Evolutionary conservation across 2,888 invertebrate genomes (phyloP), one percentile per base, ranked within the genome.

Genomic region (Amorpha juglandis): DNA sequence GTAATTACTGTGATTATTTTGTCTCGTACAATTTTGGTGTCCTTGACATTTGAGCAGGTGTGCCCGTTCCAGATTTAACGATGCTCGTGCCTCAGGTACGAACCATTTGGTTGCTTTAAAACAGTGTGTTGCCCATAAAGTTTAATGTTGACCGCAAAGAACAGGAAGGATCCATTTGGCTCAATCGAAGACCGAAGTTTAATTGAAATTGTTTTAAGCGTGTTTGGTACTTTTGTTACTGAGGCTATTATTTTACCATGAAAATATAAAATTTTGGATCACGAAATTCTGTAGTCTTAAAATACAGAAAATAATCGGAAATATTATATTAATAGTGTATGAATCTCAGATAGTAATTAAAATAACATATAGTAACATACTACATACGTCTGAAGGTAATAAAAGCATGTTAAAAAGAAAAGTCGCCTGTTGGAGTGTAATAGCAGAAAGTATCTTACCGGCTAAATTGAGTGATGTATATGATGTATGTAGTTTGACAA

Each of bases 41-140:
- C 71, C 71, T 78, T 76, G 78, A 77, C 77, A 72, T 78, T 78
- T 68, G 16, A 16, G 27, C 16, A 53, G 16, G 55, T 71, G 68
- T 68, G 58, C 53, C 62, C 68, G 68, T 69, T 67, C 67, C 63
- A 63, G 68, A 63, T 66, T 76, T 78, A 64, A 64, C 16, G 69
- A 65, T 62, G 38, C 70, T 58, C 73, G 70, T 71, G 71, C 21
- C 58, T 48, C 16, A 50, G 33, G n/a, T 38, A 19, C 51, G 19
- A 45, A 38, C 38, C 9, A 9, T 63, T 50, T 45, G n/a, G 14
- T 35, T 11, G 38, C 11, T 33, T 51, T 42, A 52, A 63, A 38
- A 1, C 19, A 58, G 14, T 12, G 11, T 45, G 45, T 14, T 14
- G 16, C 19, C 42, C 38, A 58, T 19, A 58, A 58, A 58, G 19